Evolutionary conservation across 2,888 invertebrate species (phyloP), one percentile per base, ranked within the genome.

Genomic region (Tortricodes alternella): DNA sequence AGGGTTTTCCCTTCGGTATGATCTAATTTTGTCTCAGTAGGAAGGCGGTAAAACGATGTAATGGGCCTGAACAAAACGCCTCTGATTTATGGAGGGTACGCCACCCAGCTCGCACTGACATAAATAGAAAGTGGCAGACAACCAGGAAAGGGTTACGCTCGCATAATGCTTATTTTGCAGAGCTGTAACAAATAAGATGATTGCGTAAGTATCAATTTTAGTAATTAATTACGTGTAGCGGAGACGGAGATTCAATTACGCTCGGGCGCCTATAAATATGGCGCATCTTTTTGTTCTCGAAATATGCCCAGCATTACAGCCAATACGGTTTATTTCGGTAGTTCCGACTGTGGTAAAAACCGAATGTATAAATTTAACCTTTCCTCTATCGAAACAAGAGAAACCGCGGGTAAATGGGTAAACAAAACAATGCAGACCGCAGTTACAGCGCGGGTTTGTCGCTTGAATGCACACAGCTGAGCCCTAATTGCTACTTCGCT

Each of bases 1-100:
- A 67, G 74, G 79, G 78, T 76, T 76, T 78, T 77, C 77, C 79
- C 82, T 80, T 78, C 71, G 77, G 82, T 80, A 81, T 85, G 83
- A 85, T 85, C 85, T 85, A 86, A 85, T 86, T 86, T 85, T 78
- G 85, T 85, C 79, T 82, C 83, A 80, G 83, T 82, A 83, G 78
- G 78, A 83, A 83, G 81, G 84, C 82, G 83, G 86, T 85, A 85
- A 86, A 85, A 82, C 80, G 82, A 66, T 73, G 85, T 85, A 86
- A 88, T 85, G 83, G 84, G 76, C 76, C 80, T 74, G 83, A 84
- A 84, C 83, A 85, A 85, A 84, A 85, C 78, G 83, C 77, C 79
- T 76, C 82, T 84, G 85, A 86, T 85, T 86, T 85, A 85, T 84
- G 75, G 76, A 74, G 80, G 80, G 75, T 78, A 65, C 71, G 74